Evolutionary conservation across 2,113 vertebrate genomes (phyloP), one percentile per base, ranked within the genome.

Genomic region (Phalacrocorax brasilianus): DNA sequence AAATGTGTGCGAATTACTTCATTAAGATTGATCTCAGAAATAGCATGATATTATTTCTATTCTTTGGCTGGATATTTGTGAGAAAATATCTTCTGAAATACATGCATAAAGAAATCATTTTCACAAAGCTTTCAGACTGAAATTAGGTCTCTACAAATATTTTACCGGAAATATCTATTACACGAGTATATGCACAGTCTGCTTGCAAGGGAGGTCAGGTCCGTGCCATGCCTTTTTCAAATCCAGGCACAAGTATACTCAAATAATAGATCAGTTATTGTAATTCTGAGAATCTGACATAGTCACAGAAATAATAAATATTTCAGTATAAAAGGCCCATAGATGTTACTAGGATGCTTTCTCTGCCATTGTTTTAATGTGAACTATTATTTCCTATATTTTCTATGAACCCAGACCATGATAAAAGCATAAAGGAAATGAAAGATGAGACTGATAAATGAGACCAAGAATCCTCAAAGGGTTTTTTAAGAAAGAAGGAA

Each of bases 361-460:
- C 44, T 61, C 24, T 63, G 42, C 2, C 42, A 56, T 82, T 88
- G 76, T 97, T 97, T 97, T 94, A 90, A 84, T 68, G 11, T 62
- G 55, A 89, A 74, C 24, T 83, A 47, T 65, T 91, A 63, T 94
- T 96, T 93, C 68, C 27, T 83, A 32, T 30, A 68, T 61, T 81
- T 83, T 78, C 30, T 85, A 3, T 58, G 49, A 95, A 73, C 52
- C 22, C 32, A 79, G 78, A 40, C 52, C 42, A 27, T 38, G 33
- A 95, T 90, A 96, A 91, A 96, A 95, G n/a, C 47, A 92, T 96
- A 98, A 95, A 82, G 81, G 91, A 98, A 97, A 97, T 96, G 77
- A 97, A 97, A 97, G 86, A 93, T 94, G 50, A 66, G 14, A 18
- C 52, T 90, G 96, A 97, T 93, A 92, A 71, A 96, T 81, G 42